These are phyloP conservation scores for Sarcophaga carnaria DNA, from an alignment of 2,888 invertebrate genomes.

Conservation along the genomic window DNA sequence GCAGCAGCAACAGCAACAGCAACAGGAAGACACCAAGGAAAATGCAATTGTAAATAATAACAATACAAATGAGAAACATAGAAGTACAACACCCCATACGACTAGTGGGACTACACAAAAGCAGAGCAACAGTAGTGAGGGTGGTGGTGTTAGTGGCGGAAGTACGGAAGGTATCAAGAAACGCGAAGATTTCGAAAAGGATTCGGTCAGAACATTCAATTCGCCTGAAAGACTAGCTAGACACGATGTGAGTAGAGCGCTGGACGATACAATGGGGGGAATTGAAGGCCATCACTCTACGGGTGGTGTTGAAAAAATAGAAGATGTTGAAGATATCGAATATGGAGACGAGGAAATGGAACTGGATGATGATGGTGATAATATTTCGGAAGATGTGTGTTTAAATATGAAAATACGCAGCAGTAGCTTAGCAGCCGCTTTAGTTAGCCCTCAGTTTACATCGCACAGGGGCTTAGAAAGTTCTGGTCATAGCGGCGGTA, in stretches of 20 bases:
- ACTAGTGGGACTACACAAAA: conserved; percentile 68
- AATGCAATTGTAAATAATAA: conserved; percentile 66
- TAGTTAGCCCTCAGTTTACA: conserved; percentile 69
- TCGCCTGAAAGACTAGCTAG: conserved; percentile 69
- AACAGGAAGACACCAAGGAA: conserved; percentile 67
- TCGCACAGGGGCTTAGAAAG: conserved; percentile 71
- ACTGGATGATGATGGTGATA: conserved; percentile 83
- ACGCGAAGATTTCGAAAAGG: conserved; percentile 60
- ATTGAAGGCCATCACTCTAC: conserved; percentile 13
- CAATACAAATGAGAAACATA: conserved; percentile 72
- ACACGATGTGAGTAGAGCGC: conserved; percentile 68
- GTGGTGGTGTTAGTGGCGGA: conserved; percentile 1
- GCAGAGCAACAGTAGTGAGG: conserved; percentile 56
- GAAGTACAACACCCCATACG: conserved; percentile 65
- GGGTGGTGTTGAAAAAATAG: conserved; percentile 70
- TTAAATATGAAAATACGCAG: conserved; percentile 85
- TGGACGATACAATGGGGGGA: conserved; percentile 55
- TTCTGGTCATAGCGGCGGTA: conserved; percentile 64
- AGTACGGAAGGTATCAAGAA: conserved; percentile 52
- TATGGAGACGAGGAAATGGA: conserved; percentile 80
- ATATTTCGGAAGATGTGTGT: conserved; percentile 84
- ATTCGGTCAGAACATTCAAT: conserved; percentile 53
- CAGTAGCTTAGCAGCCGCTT: conserved; percentile 75
- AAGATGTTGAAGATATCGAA: conserved; percentile 76
- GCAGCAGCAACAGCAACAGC: conserved; percentile 69